Evolutionary conservation across 2,888 invertebrate species (phyloP), one percentile per base, ranked within the genome.

Genomic region (Andrena minutula): DNA sequence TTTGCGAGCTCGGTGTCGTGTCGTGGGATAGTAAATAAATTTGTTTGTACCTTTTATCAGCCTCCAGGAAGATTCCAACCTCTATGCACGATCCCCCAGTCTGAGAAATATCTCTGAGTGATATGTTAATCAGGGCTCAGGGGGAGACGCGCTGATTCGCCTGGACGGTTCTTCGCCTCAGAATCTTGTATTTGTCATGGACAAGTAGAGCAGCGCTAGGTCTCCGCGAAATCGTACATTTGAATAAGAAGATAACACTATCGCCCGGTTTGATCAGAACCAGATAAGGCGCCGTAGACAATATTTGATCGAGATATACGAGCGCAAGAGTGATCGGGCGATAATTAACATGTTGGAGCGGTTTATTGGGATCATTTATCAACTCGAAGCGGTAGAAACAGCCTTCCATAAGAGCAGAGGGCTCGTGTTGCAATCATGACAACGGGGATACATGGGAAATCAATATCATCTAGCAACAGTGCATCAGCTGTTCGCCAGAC

Each of bases 381-480:
- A 41, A 41, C 41, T 41, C 41, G 41, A 16, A 41, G 16, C 16
- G 41, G 41, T 5, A 41, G 20, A 51, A 7, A 53, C 7, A 41
- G 26, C 12, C 23, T 56, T 41, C 8, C 41, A 58, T n/a, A 8
- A 20, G 20, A 51, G 20, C 51, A 51, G 8, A 20, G 20, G 26
- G 69, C 41, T 71, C 28, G 51, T 51, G 30, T 53, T 73, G 8
- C 30, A 64, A 73, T 76, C 63, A 32, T 73, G 23, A 64, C 64
- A 30, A 47, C 53, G n/a, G 20, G 53, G 20, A 53, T 8, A n/a
- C 53, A 63, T 73, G 26, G 73, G 23, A 76, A 76, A 76, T 76
- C 75, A 73, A 76, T 76, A 73, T 73, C 64, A 58, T 73, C 63
- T 41, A 63, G 26, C 72, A 61, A 73, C 73, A 10, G 73, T 30